Evolutionary conservation across 2,797 vertebrate genomes (phyloP).

Genomic region (Coregonus sp.): DNA sequence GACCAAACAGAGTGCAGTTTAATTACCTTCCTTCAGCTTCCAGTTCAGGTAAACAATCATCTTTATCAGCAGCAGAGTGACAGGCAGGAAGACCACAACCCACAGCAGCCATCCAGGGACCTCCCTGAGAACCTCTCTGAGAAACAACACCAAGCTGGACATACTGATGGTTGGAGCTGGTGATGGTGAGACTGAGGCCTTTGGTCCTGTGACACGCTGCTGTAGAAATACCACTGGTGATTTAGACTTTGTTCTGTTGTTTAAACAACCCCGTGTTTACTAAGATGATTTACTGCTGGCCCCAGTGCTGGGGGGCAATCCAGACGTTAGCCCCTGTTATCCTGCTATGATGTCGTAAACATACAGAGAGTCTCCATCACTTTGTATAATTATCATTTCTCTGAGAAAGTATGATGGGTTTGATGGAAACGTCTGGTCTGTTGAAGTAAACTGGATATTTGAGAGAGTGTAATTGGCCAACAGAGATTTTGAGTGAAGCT

Average conservation of each 20-base stretch:
- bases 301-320: not conserved
- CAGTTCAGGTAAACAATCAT: slow-evolving; percentile 33
- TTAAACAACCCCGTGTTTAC: slow-evolving; percentile 41
- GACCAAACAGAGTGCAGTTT: not conserved
- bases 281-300: slow-evolving; percentile 42
- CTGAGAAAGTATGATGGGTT: not conserved
- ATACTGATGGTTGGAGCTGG: not conserved
- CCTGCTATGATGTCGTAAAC: not conserved
- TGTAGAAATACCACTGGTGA: not conserved
- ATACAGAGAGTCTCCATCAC: not conserved
- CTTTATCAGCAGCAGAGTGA: slow-evolving; percentile 46
- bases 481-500: not conserved
- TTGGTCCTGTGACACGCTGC: not conserved
- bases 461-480: not conserved
- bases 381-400: not conserved
- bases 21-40: slow-evolving; percentile 44
- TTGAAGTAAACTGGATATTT: not conserved
- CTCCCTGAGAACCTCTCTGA: slow-evolving; percentile 33
- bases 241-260: slow-evolving; percentile 42
- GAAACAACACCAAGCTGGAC: slow-evolving; percentile 22
- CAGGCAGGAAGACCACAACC: slow-evolving; percentile 42
- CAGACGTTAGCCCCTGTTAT: not conserved
- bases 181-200: slow-evolving; percentile 10
- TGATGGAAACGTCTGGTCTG: not conserved
- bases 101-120: slow-evolving; percentile 47